A percentile compares a stretch with the other conserved stretches of the same genome.
Conservation (phyloP, 1,140 invertebrate genomes). For the Mylabris phalerata region DNA sequence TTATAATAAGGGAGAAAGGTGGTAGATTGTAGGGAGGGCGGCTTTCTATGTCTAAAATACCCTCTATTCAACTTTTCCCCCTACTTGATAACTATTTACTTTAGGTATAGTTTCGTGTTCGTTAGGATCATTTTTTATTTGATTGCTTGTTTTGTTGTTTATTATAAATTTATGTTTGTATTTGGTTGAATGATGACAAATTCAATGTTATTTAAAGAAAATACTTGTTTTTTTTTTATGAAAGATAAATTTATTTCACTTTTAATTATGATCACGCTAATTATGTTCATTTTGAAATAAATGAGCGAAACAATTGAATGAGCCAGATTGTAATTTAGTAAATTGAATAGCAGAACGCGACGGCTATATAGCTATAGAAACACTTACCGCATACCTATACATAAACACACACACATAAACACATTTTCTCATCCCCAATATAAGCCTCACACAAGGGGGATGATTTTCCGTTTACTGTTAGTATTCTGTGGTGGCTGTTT, state of each 20-base stretch:
- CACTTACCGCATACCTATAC: background rate
- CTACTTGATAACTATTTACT: constrained; percentile 6
- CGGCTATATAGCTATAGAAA: background rate
- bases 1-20: background rate
- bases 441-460: background rate
- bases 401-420: too few species aligned
- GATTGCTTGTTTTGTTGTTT: constrained; percentile 9
- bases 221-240: too few species aligned
- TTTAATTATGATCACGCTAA: background rate
- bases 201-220: too few species aligned
- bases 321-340: constrained; percentile 29
- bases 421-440: too few species aligned
- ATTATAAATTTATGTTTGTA: too few species aligned
- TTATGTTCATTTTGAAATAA: constrained; percentile 22
- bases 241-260: too few species aligned
- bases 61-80: background rate
- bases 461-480: constrained; percentile 9
- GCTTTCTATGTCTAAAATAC: background rate
- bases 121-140: constrained; percentile 4
- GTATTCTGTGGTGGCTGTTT: constrained; percentile 8
- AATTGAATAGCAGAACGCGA: constrained; percentile 13
- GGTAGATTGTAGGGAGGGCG: background rate
- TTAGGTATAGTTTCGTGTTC: constrained; percentile 1
- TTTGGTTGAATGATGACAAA: too few species aligned
- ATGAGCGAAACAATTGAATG: constrained; percentile 21